Percentiles rank a stretch among this genome's conserved stretches.
These are phyloP conservation scores for Danaus melanippus DNA, from an alignment of 1,140 invertebrate genomes.

Conservation along the genomic window DNA sequence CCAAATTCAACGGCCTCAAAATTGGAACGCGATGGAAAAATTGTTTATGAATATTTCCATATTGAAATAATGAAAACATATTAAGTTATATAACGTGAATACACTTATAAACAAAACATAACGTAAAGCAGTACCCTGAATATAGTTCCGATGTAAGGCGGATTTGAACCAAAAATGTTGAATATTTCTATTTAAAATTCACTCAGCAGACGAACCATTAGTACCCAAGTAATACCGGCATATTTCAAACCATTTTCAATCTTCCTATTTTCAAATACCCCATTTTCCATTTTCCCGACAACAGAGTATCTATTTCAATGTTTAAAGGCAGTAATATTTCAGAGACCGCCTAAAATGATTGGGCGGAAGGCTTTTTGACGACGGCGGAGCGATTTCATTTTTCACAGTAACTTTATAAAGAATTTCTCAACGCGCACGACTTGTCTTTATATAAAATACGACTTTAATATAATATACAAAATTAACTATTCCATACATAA, in stretches of 20 bases:
- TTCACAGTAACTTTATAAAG: constrained; percentile 43
- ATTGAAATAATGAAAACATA: too few species aligned
- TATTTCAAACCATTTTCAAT: constrained; percentile 22
- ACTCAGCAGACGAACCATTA: constrained; percentile 10
- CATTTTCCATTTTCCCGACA: constrained; percentile 17
- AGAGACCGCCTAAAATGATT: constrained; percentile 40
- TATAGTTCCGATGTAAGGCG: too few species aligned
- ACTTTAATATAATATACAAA: too few species aligned
- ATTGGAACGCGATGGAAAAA: too few species aligned
- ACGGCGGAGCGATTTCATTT: constrained; percentile 43
- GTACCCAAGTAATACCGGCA: constrained; percentile 11
- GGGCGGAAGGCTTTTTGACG: constrained; percentile 39
- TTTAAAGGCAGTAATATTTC: constrained; percentile 41
- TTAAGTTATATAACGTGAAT: too few species aligned
- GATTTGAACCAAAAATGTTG: background rate
- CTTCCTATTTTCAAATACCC: constrained; percentile 16
- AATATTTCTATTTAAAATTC: constrained; percentile 12
- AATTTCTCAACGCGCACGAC: background rate
- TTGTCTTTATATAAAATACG: too few species aligned
- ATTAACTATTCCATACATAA: too few species aligned
- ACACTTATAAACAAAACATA: too few species aligned
- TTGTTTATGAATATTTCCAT: too few species aligned
- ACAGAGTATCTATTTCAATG: constrained; percentile 28
- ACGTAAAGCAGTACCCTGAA: too few species aligned
- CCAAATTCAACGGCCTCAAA: background rate